phyloP scores from a whole-genome alignment of 2,113 vertebrate genomes.

The Microtus oregoni region DNA sequence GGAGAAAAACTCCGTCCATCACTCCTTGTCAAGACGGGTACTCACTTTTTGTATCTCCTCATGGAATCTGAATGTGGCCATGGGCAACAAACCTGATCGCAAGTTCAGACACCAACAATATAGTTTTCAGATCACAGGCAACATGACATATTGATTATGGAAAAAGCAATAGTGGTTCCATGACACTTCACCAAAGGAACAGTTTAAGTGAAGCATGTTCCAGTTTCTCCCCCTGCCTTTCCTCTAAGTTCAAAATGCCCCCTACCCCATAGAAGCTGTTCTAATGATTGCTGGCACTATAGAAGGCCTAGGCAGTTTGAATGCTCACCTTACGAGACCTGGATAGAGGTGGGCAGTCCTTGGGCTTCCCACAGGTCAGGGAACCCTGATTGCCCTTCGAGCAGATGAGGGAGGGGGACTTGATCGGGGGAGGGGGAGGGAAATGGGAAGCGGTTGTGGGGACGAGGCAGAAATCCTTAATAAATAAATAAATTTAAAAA shows the following conservation, averaged over 20 bases:
- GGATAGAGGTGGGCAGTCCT: too few species aligned
- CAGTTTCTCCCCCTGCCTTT: conserved; percentile 43
- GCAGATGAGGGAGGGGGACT: too few species aligned
- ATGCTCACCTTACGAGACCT: too few species aligned
- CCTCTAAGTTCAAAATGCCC: conserved; percentile 34
- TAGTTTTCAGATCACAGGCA: conserved; percentile 10
- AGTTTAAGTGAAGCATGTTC: conserved; percentile 2
- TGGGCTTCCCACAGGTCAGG: too few species aligned
- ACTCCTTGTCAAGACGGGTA: not conserved
- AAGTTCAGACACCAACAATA: not conserved
- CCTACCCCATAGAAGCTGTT: conserved; percentile 36
- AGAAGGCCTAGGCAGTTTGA: too few species aligned
- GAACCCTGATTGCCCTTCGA: too few species aligned
- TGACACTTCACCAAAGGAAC: not conserved
- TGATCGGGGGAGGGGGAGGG: too few species aligned
- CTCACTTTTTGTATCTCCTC: not conserved
- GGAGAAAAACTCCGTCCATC: conserved; percentile 6
- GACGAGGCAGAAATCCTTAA: too few species aligned
- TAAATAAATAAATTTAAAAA: too few species aligned
- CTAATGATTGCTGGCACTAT: conserved; percentile 23
- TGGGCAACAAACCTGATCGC: conserved; percentile 27
- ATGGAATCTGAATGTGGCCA: conserved; percentile 37
- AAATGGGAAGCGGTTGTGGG: too few species aligned
- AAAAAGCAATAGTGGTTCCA: conserved; percentile 19
- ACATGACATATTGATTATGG: not conserved